Evolutionary conservation across 2,888 invertebrate species (phyloP).

Genomic region (Meandrusa payeni): DNA sequence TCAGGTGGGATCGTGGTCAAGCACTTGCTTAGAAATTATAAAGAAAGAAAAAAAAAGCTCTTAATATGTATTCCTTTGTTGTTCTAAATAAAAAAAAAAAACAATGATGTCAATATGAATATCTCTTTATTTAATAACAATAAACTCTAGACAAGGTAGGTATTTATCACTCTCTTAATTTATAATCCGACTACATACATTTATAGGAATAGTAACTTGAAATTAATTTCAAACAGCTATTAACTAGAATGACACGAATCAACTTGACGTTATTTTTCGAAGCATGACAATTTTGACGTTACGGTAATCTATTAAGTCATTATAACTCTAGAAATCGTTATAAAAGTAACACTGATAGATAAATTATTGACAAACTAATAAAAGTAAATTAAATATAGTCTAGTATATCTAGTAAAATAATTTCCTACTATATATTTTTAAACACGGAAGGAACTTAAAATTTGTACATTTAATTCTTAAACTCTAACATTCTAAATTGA

Average conservation of each 20-base stretch:
- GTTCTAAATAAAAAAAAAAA: conserved; percentile 4
- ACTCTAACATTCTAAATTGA: not conserved
- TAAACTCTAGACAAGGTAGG: conserved; percentile 76
- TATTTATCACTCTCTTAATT: conserved; percentile 60
- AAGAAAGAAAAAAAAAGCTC: too few relatives aligned
- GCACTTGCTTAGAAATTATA: too few relatives aligned
- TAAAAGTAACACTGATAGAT: conserved; percentile 22
- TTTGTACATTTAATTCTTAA: conserved; percentile 8
- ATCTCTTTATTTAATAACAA: conserved; percentile 75
- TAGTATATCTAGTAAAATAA: not conserved
- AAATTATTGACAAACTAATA: not conserved
- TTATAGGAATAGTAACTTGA: conserved; percentile 40
- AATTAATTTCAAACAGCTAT: conserved; percentile 9
- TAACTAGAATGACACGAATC: conserved; percentile 1
- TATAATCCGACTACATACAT: conserved; percentile 48
- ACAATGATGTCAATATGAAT: conserved; percentile 56
- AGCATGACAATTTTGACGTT: conserved; percentile 1
- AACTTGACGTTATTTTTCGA: not conserved
- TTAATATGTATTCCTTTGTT: too few relatives aligned
- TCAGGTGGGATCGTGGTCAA: too few relatives aligned
- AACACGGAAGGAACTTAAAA: conserved; percentile 1
- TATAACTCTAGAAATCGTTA: too few relatives aligned
- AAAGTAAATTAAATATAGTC: not conserved
- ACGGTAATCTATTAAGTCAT: too few relatives aligned
- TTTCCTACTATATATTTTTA: too few relatives aligned